Evolutionary conservation across 35 echinoderm and acorn worm species (phyloP), one percentile per base, ranked within the genome.

Genomic region (Ptychodera flava): DNA sequence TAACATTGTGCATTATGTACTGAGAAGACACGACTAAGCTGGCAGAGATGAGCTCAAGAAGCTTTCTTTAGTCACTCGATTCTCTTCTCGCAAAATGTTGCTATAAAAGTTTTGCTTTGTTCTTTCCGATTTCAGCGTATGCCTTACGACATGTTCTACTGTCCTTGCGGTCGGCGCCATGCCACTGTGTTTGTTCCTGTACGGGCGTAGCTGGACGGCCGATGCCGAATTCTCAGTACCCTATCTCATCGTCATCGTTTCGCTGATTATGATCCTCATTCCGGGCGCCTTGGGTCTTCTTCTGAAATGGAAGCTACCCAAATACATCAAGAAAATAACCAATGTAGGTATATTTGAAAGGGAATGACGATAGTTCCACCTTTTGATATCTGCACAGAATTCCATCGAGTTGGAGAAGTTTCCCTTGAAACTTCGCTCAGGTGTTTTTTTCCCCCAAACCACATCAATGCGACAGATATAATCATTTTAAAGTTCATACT

Each of bases 141-240:
- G 81, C 35, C 92, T 99, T 92, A 99, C 96, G 28, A 94, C 93
- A 31, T 34, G 91, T 14, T 99, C 96, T 0, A 94, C 93, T 0
- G 38, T 85, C 0, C 30, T 87, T 22, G 96, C 96, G 6, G 81
- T 99, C 28, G 92, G 85, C 1, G 94, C 94, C 90, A 90, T 99
- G 90, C 96, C 96, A 0, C 88, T 99, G 27, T 91, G 91, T 52
- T 88, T 99, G 0, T 93, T 88, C 80, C 86, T 99, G 36, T 99
- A 99, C 80, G 85, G 87, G 1, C 90, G 96, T 33, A 89, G 90
- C 27, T 99, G 96, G 96, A 99, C 92, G 0, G 83, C 92, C 33
- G 78, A 77, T 0, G 45, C 34, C 16, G 36, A 37, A 36, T 33
- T 90, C 16, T 77, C 87, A 27, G 92, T 99, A 2, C 96, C 96